A percentile compares a stretch with the other conserved stretches of the same genome.
Evolutionary conservation across 2,888 invertebrate species (phyloP).

Genomic region (Cheilosia scutellata): DNA sequence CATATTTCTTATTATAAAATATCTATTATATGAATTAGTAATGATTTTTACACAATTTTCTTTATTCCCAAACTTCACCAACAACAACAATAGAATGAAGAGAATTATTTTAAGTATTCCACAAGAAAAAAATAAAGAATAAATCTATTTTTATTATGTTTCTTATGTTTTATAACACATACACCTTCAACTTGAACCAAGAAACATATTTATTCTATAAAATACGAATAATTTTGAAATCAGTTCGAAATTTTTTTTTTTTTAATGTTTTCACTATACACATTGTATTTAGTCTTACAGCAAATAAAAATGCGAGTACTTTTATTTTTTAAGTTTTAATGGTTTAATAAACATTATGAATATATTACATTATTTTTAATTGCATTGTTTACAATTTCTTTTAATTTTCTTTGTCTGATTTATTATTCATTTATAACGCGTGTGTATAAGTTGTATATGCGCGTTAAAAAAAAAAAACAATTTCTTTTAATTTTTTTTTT

Average conservation of each 20-base stretch:
- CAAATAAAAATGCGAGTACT: slow-evolving; percentile 35
- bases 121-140: slow-evolving; percentile 39
- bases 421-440: slow-evolving; percentile 44
- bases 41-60: slow-evolving; percentile 42
- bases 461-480: slow-evolving; percentile 36
- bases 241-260: no score
- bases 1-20: slow-evolving; percentile 46
- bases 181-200: no score
- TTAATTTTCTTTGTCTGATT: slow-evolving; percentile 40
- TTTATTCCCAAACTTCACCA: slow-evolving; percentile 21
- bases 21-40: slow-evolving; percentile 35
- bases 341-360: slow-evolving; percentile 32
- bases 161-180: no score
- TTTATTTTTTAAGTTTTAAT: slow-evolving; percentile 54
- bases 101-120: slow-evolving; percentile 57
- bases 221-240: no score
- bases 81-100: slow-evolving; percentile 23
- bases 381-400: slow-evolving; percentile 34
- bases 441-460: slow-evolving; percentile 38
- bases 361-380: slow-evolving; percentile 26
- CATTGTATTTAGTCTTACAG: slow-evolving; percentile 45
- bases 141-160: neutral
- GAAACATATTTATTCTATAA: no score
- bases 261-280: neutral
- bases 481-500: slow-evolving; percentile 66